phyloP scores from a whole-genome alignment of 1,140 invertebrate genomes.

The Bombus waltoni region DNA sequence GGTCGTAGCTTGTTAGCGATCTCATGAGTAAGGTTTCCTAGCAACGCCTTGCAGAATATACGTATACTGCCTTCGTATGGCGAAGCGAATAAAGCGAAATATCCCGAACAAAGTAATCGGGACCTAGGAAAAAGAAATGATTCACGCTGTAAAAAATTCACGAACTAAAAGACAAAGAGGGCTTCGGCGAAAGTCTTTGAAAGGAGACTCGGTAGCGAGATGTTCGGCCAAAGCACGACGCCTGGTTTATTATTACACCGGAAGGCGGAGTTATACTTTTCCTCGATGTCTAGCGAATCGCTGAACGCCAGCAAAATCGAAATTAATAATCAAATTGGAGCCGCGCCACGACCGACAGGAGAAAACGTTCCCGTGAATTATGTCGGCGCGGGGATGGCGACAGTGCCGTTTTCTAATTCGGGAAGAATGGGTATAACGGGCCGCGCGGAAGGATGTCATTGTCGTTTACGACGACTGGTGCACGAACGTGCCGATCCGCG shows the following conservation, averaged over 20 bases:
- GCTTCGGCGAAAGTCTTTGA: no score
- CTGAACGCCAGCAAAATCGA: neutral
- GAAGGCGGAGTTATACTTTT: neutral
- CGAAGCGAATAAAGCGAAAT: no score
- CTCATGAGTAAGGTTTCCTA: neutral
- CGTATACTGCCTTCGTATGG: no score
- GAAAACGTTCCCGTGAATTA: slow-evolving; percentile 16
- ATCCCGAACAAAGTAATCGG: no score
- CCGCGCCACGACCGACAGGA: slow-evolving; percentile 15
- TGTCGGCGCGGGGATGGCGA: neutral
- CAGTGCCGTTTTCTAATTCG: slow-evolving; percentile 32
- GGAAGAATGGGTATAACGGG: slow-evolving; percentile 51
- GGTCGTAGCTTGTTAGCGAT: no score
- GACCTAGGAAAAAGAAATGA: neutral
- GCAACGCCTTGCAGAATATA: neutral
- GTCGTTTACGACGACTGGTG: slow-evolving; percentile 59
- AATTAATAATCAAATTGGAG: slow-evolving; percentile 46
- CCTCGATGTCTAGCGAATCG: neutral
- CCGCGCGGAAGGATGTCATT: slow-evolving; percentile 34
- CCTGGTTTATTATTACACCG: neutral
- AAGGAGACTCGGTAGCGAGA: neutral
- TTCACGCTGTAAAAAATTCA: neutral
- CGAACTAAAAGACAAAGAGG: neutral
- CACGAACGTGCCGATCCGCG: slow-evolving; percentile 37
- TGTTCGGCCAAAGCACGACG: neutral